Percentiles rank a stretch among this genome's conserved stretches.
Evolutionary conservation across 2,888 invertebrate species (phyloP).

Genomic region (Papilio demoleus): DNA sequence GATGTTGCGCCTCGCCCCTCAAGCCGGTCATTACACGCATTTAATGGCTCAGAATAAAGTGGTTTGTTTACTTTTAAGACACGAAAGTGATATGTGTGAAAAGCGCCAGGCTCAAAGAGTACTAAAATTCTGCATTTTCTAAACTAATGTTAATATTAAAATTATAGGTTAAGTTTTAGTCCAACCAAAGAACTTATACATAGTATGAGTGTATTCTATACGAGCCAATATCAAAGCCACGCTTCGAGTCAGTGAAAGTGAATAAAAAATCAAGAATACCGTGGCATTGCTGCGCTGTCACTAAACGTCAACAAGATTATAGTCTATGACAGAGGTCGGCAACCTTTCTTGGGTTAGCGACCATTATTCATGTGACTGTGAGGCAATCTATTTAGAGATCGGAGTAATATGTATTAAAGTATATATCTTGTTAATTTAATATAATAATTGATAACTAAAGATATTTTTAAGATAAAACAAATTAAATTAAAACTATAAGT

Average conservation of each 20-base stretch:
- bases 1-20: slow-evolving; percentile 67
- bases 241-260: slow-evolving; percentile 33
- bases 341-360: background rate
- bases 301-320: slow-evolving; percentile 43
- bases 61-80: slow-evolving; percentile 7
- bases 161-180: slow-evolving; percentile 41
- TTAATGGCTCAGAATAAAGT: slow-evolving; percentile 47
- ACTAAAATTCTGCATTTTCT: slow-evolving; percentile 31
- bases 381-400: background rate
- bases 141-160: slow-evolving; percentile 20
- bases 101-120: slow-evolving; percentile 10
- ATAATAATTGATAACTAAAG: background rate
- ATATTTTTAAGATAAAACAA: background rate
- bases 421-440: background rate
- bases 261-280: slow-evolving; percentile 24
- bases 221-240: slow-evolving; percentile 20
- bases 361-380: background rate
- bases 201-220: slow-evolving; percentile 40
- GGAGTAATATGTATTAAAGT: background rate
- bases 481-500: background rate
- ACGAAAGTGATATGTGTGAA: slow-evolving; percentile 26
- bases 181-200: slow-evolving; percentile 58
- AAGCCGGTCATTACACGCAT: slow-evolving; percentile 67
- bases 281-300: slow-evolving; percentile 48
- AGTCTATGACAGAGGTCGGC: slow-evolving; percentile 16